These are phyloP conservation scores for Hippocampus comes DNA, from an alignment of 2,113 vertebrate species.

Conservation along the genomic window DNA sequence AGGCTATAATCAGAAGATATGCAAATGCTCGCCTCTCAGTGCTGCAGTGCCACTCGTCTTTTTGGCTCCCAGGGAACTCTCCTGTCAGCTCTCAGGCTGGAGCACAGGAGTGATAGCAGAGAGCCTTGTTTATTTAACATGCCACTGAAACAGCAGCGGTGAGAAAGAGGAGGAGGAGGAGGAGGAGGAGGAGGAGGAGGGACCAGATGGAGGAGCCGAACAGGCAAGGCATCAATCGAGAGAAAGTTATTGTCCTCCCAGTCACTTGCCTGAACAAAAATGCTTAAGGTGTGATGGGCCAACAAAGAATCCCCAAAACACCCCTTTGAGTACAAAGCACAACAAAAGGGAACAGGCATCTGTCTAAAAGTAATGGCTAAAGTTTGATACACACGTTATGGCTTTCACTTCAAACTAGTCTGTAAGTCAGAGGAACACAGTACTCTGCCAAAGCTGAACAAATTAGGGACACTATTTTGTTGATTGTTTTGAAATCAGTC, in stretches of 20 bases:
- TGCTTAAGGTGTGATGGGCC: slow-evolving; percentile 8
- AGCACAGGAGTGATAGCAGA: slow-evolving; percentile 49
- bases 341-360: background rate
- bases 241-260: slow-evolving; percentile 34
- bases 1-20: slow-evolving; percentile 57
- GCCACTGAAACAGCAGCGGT: slow-evolving; percentile 47
- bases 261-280: slow-evolving; percentile 20
- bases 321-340: slow-evolving; percentile 4
- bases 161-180: slow-evolving; percentile 24
- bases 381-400: slow-evolving; percentile 10
- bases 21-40: slow-evolving; percentile 52
- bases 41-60: slow-evolving; percentile 40
- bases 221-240: slow-evolving; percentile 32
- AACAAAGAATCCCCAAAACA: slow-evolving; percentile 11
- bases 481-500: no score
- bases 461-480: no score
- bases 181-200: slow-evolving; percentile 23
- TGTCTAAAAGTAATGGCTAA: slow-evolving; percentile 2
- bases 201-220: slow-evolving; percentile 52
- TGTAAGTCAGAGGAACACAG: background rate
- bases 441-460: background rate
- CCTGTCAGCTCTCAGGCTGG: slow-evolving; percentile 42
- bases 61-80: slow-evolving; percentile 41
- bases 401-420: slow-evolving; percentile 1
- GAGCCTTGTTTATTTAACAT: slow-evolving; percentile 60